Conservation (phyloP, 37 sponge, comb jelly and placozoan species). For the Eunapius fragilis region DNA sequence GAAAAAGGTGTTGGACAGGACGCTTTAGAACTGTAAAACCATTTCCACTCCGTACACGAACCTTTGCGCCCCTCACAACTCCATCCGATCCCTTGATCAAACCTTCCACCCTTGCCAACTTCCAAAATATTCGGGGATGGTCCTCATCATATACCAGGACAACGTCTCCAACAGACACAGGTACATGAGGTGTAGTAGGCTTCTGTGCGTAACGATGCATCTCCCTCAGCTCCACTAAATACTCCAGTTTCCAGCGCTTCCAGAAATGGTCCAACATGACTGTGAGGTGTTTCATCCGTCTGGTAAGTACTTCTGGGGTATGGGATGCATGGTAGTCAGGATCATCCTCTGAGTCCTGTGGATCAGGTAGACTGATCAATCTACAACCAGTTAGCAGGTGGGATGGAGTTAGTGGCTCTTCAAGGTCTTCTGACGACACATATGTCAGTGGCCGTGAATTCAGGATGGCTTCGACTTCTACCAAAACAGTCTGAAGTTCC, state of each 20-base stretch:
- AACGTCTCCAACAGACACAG: constrained; percentile 10
- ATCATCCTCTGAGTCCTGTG: not conserved
- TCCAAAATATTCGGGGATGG: constrained; percentile 33
- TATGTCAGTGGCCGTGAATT: constrained; percentile 42
- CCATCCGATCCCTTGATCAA: not conserved
- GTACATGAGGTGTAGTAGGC: not conserved
- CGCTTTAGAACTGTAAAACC: not conserved
- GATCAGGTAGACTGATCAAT: constrained; percentile 14
- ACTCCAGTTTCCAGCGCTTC: constrained; percentile 14
- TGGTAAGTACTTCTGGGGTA: no score
- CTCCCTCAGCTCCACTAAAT: constrained; percentile 5
- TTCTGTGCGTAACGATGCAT: not conserved
- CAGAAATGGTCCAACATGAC: constrained; percentile 4
- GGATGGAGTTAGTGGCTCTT: constrained; percentile 32
- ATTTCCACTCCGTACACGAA: not conserved
- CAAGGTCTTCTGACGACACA: constrained; percentile 16
- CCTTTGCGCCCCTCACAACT: not conserved
- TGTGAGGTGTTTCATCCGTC: not conserved
- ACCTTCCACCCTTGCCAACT: not conserved
- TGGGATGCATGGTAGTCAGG: not conserved
- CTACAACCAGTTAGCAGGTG: constrained; percentile 28
- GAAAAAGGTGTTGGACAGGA: constrained; percentile 4
- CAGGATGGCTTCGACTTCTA: constrained; percentile 24
- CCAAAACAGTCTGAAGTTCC: constrained; percentile 1
- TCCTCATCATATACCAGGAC: constrained; percentile 20